Percentiles rank a stretch among this genome's conserved stretches.
Evolutionary conservation across 2,113 vertebrate genomes (phyloP).

Genomic region (Podocnemis expansa): DNA sequence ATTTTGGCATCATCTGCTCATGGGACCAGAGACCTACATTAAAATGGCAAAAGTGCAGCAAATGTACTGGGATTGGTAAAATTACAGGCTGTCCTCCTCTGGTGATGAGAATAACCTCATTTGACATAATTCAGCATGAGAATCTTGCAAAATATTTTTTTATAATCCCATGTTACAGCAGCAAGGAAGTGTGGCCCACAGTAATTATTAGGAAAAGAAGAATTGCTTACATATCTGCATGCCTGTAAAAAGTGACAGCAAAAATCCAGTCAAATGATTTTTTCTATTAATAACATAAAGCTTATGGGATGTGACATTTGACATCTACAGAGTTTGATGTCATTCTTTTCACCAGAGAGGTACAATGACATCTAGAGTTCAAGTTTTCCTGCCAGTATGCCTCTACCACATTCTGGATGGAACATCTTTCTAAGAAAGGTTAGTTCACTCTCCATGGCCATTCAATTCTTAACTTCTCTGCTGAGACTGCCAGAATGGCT

Average conservation of each 20-base stretch:
- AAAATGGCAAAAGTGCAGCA: not conserved
- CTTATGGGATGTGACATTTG: not conserved
- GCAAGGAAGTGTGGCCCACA: not conserved
- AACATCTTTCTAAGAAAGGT: not conserved
- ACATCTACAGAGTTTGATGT: not conserved
- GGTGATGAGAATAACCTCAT: not conserved
- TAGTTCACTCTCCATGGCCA: not conserved
- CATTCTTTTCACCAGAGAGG: not conserved
- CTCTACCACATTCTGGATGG: not conserved
- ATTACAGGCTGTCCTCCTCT: conserved; percentile 19
- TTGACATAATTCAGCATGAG: not conserved
- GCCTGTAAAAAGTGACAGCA: not conserved
- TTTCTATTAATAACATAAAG: not conserved
- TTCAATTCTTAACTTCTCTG: not conserved
- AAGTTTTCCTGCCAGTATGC: not conserved
- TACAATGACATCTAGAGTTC: not conserved
- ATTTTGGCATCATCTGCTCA: conserved; percentile 8
- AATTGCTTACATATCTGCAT: not conserved
- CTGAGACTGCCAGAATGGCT: not conserved
- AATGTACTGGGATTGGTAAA: conserved; percentile 37
- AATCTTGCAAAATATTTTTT: conserved; percentile 33
- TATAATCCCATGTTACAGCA: not conserved
- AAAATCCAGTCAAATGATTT: not conserved
- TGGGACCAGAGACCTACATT: fast-evolving
- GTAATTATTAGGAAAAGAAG: not conserved